Conservation (phyloP, 2,797 vertebrate genomes). For the Lindbergichthys nudifrons region DNA sequence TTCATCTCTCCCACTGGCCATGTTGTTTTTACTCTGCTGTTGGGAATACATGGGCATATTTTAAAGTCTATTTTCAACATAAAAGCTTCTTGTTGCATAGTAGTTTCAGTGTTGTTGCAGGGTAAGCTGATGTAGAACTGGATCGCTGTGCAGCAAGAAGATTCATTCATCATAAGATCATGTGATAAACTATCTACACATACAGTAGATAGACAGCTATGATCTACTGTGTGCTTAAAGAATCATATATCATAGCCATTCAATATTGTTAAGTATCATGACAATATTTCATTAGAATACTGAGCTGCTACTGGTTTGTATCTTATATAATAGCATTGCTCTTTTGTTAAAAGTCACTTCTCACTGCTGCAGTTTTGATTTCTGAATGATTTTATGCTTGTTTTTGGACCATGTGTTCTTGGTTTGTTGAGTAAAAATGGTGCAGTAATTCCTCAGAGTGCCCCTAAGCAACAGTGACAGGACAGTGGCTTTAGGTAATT, state of each 20-base stretch:
- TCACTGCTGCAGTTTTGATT: conserved; percentile 30
- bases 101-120: conserved; percentile 4
- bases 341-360: conserved; percentile 28
- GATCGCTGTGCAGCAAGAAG: conserved; percentile 20
- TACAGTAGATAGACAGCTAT: conserved; percentile 8
- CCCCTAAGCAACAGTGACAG: conserved; percentile 48
- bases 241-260: conserved; percentile 23
- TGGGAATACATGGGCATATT: neutral
- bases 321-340: conserved; percentile 26
- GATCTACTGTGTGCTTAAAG: conserved; percentile 29
- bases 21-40: conserved; percentile 27
- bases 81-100: conserved; percentile 1
- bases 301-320: conserved; percentile 30
- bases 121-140: conserved; percentile 16
- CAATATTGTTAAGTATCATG: conserved; percentile 11
- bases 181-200: conserved; percentile 55
- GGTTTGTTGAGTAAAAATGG: conserved; percentile 22
- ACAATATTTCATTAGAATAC: conserved; percentile 30
- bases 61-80: neutral
- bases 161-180: conserved; percentile 54
- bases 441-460: conserved; percentile 58
- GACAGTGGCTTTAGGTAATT: conserved; percentile 63
- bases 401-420: conserved; percentile 17
- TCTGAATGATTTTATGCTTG: conserved; percentile 25
- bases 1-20: conserved; percentile 50